A percentile compares a stretch with the other conserved stretches of the same genome.
Conservation (phyloP, 2,888 invertebrate species). For the Helleia helle region DNA sequence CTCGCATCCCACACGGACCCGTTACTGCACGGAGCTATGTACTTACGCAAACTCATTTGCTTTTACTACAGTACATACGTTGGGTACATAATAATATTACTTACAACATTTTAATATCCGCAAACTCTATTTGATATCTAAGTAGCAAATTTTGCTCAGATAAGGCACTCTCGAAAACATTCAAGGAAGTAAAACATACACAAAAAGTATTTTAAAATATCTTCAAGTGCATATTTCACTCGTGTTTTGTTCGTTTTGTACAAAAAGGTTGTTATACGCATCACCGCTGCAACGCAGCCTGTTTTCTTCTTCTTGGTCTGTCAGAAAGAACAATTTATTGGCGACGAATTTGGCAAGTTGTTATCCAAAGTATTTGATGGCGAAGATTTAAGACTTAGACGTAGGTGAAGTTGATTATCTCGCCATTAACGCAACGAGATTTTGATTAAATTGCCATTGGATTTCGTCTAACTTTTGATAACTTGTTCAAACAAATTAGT, state of each 20-base stretch:
- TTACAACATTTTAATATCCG: too few relatives aligned
- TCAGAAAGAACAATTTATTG: slow-evolving; percentile 23
- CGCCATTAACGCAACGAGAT: slow-evolving; percentile 21
- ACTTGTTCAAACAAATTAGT: slow-evolving; percentile 4
- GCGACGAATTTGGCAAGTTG: slow-evolving; percentile 22
- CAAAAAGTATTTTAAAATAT: slow-evolving; percentile 9
- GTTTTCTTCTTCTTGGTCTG: slow-evolving; percentile 20
- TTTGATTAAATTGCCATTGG: slow-evolving; percentile 16
- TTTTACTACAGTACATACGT: too few relatives aligned
- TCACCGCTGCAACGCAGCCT: slow-evolving; percentile 17
- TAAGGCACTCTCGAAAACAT: background rate
- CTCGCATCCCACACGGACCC: too few relatives aligned
- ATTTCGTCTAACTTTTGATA: slow-evolving; percentile 6
- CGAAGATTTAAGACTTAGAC: slow-evolving; percentile 20
- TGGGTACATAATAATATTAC: too few relatives aligned
- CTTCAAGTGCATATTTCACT: slow-evolving; percentile 18
- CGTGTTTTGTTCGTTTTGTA: slow-evolving; percentile 21
- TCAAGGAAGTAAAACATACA: slow-evolving; percentile 1
- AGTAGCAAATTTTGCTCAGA: background rate
- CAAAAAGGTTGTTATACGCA: slow-evolving; percentile 22
- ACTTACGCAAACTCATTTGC: too few relatives aligned
- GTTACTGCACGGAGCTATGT: too few relatives aligned
- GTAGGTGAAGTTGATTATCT: slow-evolving; percentile 19
- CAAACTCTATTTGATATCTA: too few relatives aligned
- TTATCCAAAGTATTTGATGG: slow-evolving; percentile 20